A percentile compares a stretch with the other conserved stretches of the same genome.
Evolutionary conservation across 2,113 vertebrate genomes (phyloP).

Genomic region (Cyprinodon variegatus): DNA sequence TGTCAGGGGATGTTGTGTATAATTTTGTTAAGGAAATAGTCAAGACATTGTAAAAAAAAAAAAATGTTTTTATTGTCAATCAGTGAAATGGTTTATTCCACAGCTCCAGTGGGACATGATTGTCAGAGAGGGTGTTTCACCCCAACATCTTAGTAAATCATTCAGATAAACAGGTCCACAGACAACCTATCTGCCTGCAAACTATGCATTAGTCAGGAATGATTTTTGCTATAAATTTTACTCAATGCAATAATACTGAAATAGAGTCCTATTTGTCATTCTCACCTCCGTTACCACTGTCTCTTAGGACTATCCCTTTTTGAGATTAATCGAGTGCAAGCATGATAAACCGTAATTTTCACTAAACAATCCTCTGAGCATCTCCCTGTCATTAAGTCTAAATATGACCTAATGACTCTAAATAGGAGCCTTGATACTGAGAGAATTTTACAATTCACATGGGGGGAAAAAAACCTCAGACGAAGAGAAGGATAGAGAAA

Average conservation of each 20-base stretch:
- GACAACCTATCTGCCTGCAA: slow-evolving; percentile 29
- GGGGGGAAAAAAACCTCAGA: slow-evolving; percentile 45
- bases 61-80: neutral
- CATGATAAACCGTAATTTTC: slow-evolving; percentile 56
- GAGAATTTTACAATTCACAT: slow-evolving; percentile 60
- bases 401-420: slow-evolving; percentile 54
- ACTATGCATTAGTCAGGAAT: slow-evolving; percentile 35
- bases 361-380: slow-evolving; percentile 49
- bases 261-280: slow-evolving; percentile 46
- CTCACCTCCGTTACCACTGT: neutral
- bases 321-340: slow-evolving; percentile 48
- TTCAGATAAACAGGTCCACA: slow-evolving; percentile 19
- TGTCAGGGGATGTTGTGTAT: neutral
- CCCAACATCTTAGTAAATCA: neutral
- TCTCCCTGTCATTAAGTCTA: slow-evolving; percentile 49
- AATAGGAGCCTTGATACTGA: slow-evolving; percentile 43
- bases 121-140: neutral
- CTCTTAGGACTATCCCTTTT: slow-evolving; percentile 17
- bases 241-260: slow-evolving; percentile 53
- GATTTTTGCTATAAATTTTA: slow-evolving; percentile 45
- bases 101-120: neutral
- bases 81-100: neutral
- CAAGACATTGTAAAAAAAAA: neutral
- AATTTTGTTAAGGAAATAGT: neutral
- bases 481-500: slow-evolving; percentile 51